Base-by-base conservation (phyloP, 2,888 invertebrate genomes). In the Mythimna albipuncta region DNA sequence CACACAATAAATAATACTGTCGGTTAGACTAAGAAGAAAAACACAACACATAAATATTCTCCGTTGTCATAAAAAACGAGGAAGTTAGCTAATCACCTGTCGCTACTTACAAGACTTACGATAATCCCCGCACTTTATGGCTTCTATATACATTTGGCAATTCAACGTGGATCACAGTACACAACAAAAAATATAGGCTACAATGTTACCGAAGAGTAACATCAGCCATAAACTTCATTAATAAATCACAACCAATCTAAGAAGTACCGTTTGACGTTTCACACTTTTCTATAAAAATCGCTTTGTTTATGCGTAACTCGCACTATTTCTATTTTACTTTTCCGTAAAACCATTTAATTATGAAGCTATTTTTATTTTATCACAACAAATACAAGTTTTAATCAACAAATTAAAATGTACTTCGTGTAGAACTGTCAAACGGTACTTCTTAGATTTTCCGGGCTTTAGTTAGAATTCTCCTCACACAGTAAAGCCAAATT, bases 71-170 rank as follows among this genome's bases (percentile, higher is more conserved):
- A 63, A 26, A 44, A 44, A 63, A 75, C 38, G 5, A 63, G 64
- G 59, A 79, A 76, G 11, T 73, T 72, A 3, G 5, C 19, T 72
- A 52, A 44, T 38, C 52, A 38, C 3, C 80, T 79, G 52, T 35
- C 47, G n/a, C 35, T 62, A 26, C 61, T 58, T 38, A 62, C n/a
- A 32, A 57, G 41, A 55, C 59, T 57, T n/a, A 65, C n/a, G 32
- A 54, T 63, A 80, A 64, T 76, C 79, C 55, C n/a, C 6, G 38
- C 47, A 66, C 21, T 80, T 52, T 63, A 63, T 35, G 64, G 77
- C 57, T 77, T 81, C 82, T 62, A 13, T 41, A 57, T 54, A 69
- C 41, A 64, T 57, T 50, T 62, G 35, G 21, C 44, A 69, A n/a
- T 64, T 35, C 26, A 50, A n/a, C 47, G 32, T 6, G 26, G 38